Evolutionary conservation across 2,888 invertebrate species (phyloP), one percentile per base, ranked within the genome.

Genomic region (Conchocele bisecta): DNA sequence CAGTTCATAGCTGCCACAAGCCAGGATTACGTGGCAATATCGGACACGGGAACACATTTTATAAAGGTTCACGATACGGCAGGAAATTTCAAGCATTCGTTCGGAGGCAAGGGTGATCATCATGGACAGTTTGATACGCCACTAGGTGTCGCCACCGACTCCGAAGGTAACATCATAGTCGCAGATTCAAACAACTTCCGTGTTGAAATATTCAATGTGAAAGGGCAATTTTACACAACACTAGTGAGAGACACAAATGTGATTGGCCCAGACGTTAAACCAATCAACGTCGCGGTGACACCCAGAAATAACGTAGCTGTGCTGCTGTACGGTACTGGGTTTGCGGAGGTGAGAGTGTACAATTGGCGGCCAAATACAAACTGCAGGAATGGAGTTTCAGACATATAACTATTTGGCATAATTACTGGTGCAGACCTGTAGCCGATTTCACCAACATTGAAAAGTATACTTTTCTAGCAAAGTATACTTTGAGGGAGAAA

Each of bases 151-250:
- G 84, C 87, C 39, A 75, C 81, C 1, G 88, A 89, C 53, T 54
- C 59, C 3, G 65, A 79, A 5, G 81, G 84, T 57, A 89, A 88
- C 42, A 85, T 89, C 35, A 76, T 89, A 17, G 83, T 89, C 5
- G 89, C 89, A 4, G 89, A 89, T 71, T 78, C 81, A 15, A 84
- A 84, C 11, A 89, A 89, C 69, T 83, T 73, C 42, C 56, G 89
- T 29, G 87, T 89, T 15, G 86, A 89, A 68, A 79, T 83, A 33
- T 89, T 85, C 58, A 77, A 76, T 5, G 67, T 73, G n/a, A 82
- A 82, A 54, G 88, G 89, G 3, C 39, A 59, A 11, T 86, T 82
- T 59, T 56, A 82, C 11, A 66, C 78, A 28, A 82, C 80, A 22
- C 59, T 86, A 11, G 81, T 89, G 11, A 57, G 67, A 46, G 72